Percentiles rank a stretch among this genome's conserved stretches.
Conservation (phyloP, 1,140 invertebrate genomes). For the Drosophila leontia region DNA sequence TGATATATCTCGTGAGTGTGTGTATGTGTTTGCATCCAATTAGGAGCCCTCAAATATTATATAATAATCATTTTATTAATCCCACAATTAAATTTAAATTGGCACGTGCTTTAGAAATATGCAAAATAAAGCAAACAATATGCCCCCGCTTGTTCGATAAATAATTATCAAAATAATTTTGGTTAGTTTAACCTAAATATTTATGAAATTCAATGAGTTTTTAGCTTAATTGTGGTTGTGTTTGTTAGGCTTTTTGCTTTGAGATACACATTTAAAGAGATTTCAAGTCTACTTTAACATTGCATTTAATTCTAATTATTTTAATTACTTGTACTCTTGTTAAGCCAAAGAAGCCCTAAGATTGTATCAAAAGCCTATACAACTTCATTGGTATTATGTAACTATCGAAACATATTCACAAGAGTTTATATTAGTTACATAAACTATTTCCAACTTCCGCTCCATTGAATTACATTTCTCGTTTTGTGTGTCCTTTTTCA, state of each 20-base stretch:
- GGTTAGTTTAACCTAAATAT: constrained; percentile 1
- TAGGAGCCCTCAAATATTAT: constrained; percentile 37
- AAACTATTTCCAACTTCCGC: constrained; percentile 16
- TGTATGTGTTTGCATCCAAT: constrained; percentile 30
- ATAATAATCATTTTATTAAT: constrained; percentile 38
- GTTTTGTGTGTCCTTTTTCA: not conserved
- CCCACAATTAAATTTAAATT: constrained; percentile 31
- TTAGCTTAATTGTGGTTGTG: constrained; percentile 5
- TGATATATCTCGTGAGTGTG: constrained; percentile 29
- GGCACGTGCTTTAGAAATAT: constrained; percentile 9
- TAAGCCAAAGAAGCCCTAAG: not conserved
- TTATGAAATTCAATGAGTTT: constrained; percentile 11
- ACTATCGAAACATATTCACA: not conserved
- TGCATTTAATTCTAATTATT: too few species aligned
- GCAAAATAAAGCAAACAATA: constrained; percentile 5
- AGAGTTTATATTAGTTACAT: constrained; percentile 1
- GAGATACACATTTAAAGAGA: not conserved
- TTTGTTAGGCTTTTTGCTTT: not conserved
- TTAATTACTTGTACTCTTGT: not conserved
- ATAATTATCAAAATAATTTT: constrained; percentile 14
- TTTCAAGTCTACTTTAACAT: not conserved
- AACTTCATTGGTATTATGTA: not conserved
- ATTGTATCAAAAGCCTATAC: not conserved
- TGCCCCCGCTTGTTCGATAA: not conserved
- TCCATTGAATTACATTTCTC: constrained; percentile 13